phyloP scores from a whole-genome alignment of 2,113 vertebrate genomes.

The Ailurus styani region DNA sequence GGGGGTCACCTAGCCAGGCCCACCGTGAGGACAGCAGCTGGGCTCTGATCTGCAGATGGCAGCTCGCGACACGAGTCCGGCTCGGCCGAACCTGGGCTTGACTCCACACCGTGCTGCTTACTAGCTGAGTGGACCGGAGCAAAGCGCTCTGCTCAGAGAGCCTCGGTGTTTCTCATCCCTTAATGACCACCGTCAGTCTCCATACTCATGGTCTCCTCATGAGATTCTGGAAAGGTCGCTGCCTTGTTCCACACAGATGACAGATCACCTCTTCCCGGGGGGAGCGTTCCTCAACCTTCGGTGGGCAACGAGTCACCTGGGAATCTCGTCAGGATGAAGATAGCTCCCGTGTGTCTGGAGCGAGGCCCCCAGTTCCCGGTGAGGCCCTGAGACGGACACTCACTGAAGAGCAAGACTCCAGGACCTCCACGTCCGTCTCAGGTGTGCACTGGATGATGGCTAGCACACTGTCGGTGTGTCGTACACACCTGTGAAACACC shows the following conservation, averaged over 20 bases:
- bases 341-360: neutral
- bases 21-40: neutral
- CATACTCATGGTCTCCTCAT: too few species aligned
- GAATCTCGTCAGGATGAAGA: neutral
- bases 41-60: neutral
- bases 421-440: fast-evolving
- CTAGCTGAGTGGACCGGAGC: neutral
- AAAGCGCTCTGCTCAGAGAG: neutral
- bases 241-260: neutral
- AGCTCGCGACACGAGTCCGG: neutral
- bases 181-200: too few species aligned
- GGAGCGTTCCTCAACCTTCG: neutral
- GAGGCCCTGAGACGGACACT: fast-evolving
- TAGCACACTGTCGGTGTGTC: fast-evolving
- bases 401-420: too few species aligned
- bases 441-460: neutral
- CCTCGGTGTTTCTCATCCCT: too few species aligned
- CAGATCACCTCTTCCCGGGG: neutral
- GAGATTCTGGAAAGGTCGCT: too few species aligned
- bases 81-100: too few species aligned
- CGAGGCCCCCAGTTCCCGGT: fast-evolving
- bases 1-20: neutral
- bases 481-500: neutral
- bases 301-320: too few species aligned
- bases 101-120: fast-evolving